phyloP scores from a whole-genome alignment of 2,888 invertebrate species.

The Sympetrum striolatum region DNA sequence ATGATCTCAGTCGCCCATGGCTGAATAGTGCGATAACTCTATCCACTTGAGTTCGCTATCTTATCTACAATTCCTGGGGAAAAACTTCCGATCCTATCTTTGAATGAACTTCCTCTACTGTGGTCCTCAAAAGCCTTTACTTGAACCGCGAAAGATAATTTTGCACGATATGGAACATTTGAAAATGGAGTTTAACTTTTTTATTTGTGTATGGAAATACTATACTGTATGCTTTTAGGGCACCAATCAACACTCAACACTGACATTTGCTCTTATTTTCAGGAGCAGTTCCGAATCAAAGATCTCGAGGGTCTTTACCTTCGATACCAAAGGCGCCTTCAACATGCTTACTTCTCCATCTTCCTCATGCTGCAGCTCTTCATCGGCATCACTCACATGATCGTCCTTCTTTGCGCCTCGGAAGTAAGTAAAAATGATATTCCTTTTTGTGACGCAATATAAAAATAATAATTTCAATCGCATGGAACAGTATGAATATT shows the following conservation, averaged over 20 bases:
- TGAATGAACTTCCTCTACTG: not conserved
- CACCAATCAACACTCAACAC: no score
- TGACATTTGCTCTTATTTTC: slow-evolving; percentile 55
- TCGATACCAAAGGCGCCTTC: slow-evolving; percentile 77
- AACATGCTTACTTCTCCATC: slow-evolving; percentile 78
- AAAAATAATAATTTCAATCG: not conserved
- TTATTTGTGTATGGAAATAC: no score
- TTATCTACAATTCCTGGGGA: not conserved
- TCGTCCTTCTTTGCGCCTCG: slow-evolving; percentile 47
- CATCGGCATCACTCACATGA: slow-evolving; percentile 69
- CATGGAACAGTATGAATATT: not conserved
- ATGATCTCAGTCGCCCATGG: not conserved
- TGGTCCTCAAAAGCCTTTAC: not conserved
- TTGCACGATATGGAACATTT: not conserved
- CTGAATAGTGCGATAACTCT: not conserved
- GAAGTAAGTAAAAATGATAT: not conserved
- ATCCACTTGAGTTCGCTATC: not conserved
- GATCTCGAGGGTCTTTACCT: slow-evolving; percentile 77
- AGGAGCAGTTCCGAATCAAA: slow-evolving; percentile 80
- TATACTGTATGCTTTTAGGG: no score
- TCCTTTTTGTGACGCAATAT: not conserved
- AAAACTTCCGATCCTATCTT: not conserved
- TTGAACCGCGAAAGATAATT: not conserved
- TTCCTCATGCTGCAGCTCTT: slow-evolving; percentile 74
- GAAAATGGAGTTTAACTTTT: not conserved